Evolutionary conservation across 1,140 invertebrate genomes (phyloP).

Genomic region (Hyles vespertilio): DNA sequence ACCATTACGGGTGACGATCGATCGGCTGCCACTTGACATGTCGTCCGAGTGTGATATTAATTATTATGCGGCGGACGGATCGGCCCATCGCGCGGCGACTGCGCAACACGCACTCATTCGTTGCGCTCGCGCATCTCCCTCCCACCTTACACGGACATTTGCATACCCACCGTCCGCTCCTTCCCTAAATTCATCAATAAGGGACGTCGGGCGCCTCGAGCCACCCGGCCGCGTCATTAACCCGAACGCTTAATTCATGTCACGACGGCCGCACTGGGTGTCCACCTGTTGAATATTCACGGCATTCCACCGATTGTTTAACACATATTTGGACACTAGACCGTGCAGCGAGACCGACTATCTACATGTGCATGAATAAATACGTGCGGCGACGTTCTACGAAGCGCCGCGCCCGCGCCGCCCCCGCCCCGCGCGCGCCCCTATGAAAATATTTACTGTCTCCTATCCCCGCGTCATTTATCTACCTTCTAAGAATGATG

Average conservation of each 20-base stretch:
- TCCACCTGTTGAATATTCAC: slow-evolving; percentile 73
- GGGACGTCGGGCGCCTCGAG: slow-evolving; percentile 55
- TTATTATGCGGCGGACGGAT: slow-evolving; percentile 52
- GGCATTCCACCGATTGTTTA: slow-evolving; percentile 67
- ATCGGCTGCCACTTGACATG: slow-evolving; percentile 63
- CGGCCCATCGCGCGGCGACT: slow-evolving; percentile 47
- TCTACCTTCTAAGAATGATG: slow-evolving; percentile 73
- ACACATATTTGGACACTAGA: slow-evolving; percentile 68
- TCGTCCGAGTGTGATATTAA: slow-evolving; percentile 66
- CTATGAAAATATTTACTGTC: slow-evolving; percentile 72
- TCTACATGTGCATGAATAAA: slow-evolving; percentile 68
- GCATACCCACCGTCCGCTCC: slow-evolving; percentile 61
- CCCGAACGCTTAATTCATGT: slow-evolving; percentile 62
- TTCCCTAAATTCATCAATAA: slow-evolving; percentile 64
- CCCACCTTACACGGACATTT: slow-evolving; percentile 68
- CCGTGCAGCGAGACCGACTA: slow-evolving; percentile 40
- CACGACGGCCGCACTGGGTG: slow-evolving; percentile 67
- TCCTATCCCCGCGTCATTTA: slow-evolving; percentile 67
- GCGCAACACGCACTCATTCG: slow-evolving; percentile 65
- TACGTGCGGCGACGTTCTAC: slow-evolving; percentile 46
- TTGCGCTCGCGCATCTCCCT: slow-evolving; percentile 62
- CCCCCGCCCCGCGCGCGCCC: slow-evolving; percentile 36
- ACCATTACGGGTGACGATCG: slow-evolving; percentile 66
- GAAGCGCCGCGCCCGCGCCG: slow-evolving; percentile 50
- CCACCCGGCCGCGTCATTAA: slow-evolving; percentile 66